Evolutionary conservation across 1,140 invertebrate species (phyloP), one percentile per base, ranked within the genome.

Genomic region (Spodoptera litura): DNA sequence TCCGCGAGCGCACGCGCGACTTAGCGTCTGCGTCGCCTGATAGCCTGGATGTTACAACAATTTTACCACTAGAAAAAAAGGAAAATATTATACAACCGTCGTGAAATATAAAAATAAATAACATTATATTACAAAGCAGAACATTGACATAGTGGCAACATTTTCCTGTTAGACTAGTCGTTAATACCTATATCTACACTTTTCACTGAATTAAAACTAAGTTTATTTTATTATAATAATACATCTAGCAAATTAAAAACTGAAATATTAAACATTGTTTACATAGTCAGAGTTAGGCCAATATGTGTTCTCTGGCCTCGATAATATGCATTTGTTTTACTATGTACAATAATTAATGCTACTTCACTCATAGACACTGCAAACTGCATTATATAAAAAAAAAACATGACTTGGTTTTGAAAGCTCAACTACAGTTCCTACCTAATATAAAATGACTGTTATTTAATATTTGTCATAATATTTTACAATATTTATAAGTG

Each of bases 21-120:
- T 11, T 10, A 73, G 72, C 56, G 59, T 52, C 73, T 82, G 66
- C 81, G 58, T 70, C 81, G 83, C 84, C 87, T 87, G 88, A 90
- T 87, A 88, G 88, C 84, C 89, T 88, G 87, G 80, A 80, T 81
- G 80, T 83, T 83, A 83, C 83, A 83, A 86, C 83, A 78, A 83
- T 87, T 86, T 85, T 83, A 87, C 74, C 75, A 85, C 86, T 87
- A 87, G 72, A 83, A 85, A 83, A 81, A 87, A 85, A 87, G 83
- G 81, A 88, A 88, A 88, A 91, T 89, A 83, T 83, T 75, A 87
- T 92, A 93, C 88, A 90, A 92, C 86, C 87, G 78, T 87, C 82
- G 88, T 84, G 85, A 86, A 86, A 91, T 92, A 91, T 90, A 91
- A 92, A 91, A 93, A 93, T 93, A 93, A 93, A 92, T 93, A 93